Base-by-base conservation (phyloP, 2,797 vertebrate genomes). In the Mastacembelus armatus region DNA sequence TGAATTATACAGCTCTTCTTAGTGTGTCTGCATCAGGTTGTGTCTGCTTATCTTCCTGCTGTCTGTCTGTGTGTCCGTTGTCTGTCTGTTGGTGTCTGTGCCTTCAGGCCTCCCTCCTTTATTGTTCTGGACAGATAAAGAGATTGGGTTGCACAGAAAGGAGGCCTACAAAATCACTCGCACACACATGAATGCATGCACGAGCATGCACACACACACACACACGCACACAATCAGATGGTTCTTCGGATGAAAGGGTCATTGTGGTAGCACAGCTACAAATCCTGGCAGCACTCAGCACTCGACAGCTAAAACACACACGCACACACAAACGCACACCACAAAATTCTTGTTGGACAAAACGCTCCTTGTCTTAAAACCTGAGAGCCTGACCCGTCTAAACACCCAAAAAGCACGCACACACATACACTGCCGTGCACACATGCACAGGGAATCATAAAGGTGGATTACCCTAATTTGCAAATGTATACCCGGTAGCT, bases 401-500 rank as follows among this genome's bases (percentile, higher is more conserved):
- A 56, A 81, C 73, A 59, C 70, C 77, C 35, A 61, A 27, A 55
- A 51, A 71, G 62, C 56, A 55, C 71, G 66, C 61, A 64, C 56
- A 55, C 36, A 47, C 47, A 45, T 69, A 45, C 44, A 60, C 39
- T 18, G 47, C 11, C 40, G 16, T 8, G 12, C 56, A 63, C 79
- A 74, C 74, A 75, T 32, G 39, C 74, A 27, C 64, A 5, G 22
- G 36, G 63, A 26, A 71, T 74, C 69, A 76, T 74, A 82, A 83
- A 90, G 74, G 83, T 88, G 86, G 84, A 87, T 88, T 89, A 85
- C 66, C 66, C 85, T 91, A 73, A 89, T 91, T 91, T 91, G 91
- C 90, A 91, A 90, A 87, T 88, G 86, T 81, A 89, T 89, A n/a
- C n/a, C n/a, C n/a, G n/a, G n/a, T n/a, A 81, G 87, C 83, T 90